phyloP scores from a whole-genome alignment of 2,113 vertebrate species.

The Clinocottus analis region DNA sequence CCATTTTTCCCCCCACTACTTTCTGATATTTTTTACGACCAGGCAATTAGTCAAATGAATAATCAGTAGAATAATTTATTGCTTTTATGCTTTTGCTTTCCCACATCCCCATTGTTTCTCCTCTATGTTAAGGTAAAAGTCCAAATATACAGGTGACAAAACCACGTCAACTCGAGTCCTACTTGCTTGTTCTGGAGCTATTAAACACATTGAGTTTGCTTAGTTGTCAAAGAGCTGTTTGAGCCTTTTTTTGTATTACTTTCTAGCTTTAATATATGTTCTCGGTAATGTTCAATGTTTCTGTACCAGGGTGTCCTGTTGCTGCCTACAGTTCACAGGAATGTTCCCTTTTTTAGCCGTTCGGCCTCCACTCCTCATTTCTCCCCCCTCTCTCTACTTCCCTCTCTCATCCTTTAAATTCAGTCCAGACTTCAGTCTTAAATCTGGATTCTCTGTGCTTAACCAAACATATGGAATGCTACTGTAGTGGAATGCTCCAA shows the following conservation, averaged over 20 bases:
- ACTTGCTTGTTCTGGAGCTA: not conserved
- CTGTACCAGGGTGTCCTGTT: conserved; percentile 13
- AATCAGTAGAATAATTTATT: not conserved
- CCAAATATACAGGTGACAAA: not conserved
- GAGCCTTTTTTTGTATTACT: no score
- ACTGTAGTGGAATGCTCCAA: conserved; percentile 77
- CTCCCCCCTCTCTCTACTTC: conserved; percentile 16
- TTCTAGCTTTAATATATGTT: not conserved
- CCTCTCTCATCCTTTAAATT: conserved; percentile 72
- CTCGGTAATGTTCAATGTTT: not conserved
- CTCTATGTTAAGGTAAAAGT: not conserved
- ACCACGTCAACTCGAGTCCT: not conserved
- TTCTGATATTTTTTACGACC: not conserved
- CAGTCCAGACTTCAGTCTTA: conserved; percentile 73
- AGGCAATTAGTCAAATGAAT: not conserved
- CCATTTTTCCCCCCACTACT: not conserved
- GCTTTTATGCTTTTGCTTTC: not conserved
- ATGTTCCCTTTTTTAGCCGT: conserved; percentile 42
- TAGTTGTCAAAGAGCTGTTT: not conserved
- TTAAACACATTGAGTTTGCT: not conserved
- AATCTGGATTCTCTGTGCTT: conserved; percentile 78
- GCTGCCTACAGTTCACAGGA: conserved; percentile 49
- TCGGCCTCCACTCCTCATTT: no score
- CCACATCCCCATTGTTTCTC: not conserved
- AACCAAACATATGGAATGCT: conserved; percentile 81